A percentile compares a stretch with the other conserved stretches of the same genome.
Evolutionary conservation across 2,797 vertebrate species (phyloP).

Genomic region (Phaenicophaeus curvirostris): DNA sequence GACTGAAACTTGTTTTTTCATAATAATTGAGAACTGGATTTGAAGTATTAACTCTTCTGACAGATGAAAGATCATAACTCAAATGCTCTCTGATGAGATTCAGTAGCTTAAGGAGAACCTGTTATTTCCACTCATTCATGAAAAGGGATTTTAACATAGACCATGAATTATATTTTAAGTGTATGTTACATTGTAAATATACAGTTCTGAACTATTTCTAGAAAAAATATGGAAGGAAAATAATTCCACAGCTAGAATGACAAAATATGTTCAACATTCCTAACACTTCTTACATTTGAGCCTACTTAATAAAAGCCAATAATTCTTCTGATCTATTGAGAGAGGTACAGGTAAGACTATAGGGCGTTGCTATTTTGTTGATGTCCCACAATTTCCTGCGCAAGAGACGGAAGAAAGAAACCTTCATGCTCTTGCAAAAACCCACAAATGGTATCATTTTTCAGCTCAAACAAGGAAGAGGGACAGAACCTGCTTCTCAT

Average conservation of each 20-base stretch:
- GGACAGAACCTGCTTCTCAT: neutral
- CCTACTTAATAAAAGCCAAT: neutral
- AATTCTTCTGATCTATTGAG: neutral
- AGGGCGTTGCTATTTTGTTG: neutral
- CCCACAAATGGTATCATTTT: neutral
- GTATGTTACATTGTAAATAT: rapidly evolving
- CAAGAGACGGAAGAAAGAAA: neutral
- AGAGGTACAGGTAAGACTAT: neutral
- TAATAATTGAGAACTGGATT: too few species aligned
- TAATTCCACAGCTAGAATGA: neutral
- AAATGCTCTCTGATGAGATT: neutral
- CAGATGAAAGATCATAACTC: neutral
- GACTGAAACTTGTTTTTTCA: too few species aligned
- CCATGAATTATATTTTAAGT: neutral
- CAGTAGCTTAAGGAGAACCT: neutral
- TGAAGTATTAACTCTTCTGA: neutral
- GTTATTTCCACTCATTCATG: neutral
- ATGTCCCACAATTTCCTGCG: constrained; percentile 23
- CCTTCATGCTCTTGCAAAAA: neutral
- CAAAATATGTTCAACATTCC: neutral
- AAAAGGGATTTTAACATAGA: neutral
- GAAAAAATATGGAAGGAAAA: neutral
- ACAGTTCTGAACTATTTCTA: neutral
- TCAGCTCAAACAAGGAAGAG: neutral
- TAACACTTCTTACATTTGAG: neutral